Percentiles rank a stretch among this genome's conserved stretches.
phyloP scores from a whole-genome alignment of 2,797 vertebrate species.

The Parauchenoglanis punctatus region DNA sequence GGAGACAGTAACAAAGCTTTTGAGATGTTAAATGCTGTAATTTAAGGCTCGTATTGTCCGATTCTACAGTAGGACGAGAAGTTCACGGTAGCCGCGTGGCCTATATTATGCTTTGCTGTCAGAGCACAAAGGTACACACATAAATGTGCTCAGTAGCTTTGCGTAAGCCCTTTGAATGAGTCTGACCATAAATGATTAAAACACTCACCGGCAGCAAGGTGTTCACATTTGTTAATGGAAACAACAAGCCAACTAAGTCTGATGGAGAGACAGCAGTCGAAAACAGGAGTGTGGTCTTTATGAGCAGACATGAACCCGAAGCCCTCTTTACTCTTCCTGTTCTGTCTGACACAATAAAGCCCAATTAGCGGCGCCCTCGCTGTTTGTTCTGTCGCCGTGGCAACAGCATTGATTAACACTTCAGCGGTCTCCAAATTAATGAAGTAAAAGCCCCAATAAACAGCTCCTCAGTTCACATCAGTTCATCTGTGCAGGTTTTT shows the following conservation, averaged over 20 bases:
- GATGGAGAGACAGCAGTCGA: slow-evolving; percentile 49
- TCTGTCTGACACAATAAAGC: slow-evolving; percentile 76
- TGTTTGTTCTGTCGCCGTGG: slow-evolving; percentile 83
- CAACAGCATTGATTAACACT: slow-evolving; percentile 81
- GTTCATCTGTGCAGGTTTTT: slow-evolving; percentile 78
- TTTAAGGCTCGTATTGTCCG: slow-evolving; percentile 37
- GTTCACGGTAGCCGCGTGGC: slow-evolving; percentile 12
- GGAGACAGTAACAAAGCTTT: slow-evolving; percentile 39
- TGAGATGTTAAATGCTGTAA: slow-evolving; percentile 34
- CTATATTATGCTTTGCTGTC: slow-evolving; percentile 14
- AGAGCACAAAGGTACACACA: slow-evolving; percentile 4
- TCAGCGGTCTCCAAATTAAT: slow-evolving; percentile 68
- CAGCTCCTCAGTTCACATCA: slow-evolving; percentile 77
- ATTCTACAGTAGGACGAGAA: slow-evolving; percentile 15
- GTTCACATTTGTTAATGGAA: slow-evolving; percentile 54
- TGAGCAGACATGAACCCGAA: slow-evolving; percentile 57
- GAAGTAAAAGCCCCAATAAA: slow-evolving; percentile 77
- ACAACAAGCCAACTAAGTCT: slow-evolving; percentile 51
- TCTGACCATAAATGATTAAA: slow-evolving; percentile 57
- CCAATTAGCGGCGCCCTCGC: slow-evolving; percentile 81
- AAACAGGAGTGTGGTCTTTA: slow-evolving; percentile 53
- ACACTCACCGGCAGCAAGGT: slow-evolving; percentile 48
- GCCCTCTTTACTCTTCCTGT: slow-evolving; percentile 51
- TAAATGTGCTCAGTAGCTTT: slow-evolving; percentile 32
- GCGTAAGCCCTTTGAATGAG: slow-evolving; percentile 33